Evolutionary conservation across 1,140 invertebrate species (phyloP), one percentile per base, ranked within the genome.

Genomic region (Bombus polaris): DNA sequence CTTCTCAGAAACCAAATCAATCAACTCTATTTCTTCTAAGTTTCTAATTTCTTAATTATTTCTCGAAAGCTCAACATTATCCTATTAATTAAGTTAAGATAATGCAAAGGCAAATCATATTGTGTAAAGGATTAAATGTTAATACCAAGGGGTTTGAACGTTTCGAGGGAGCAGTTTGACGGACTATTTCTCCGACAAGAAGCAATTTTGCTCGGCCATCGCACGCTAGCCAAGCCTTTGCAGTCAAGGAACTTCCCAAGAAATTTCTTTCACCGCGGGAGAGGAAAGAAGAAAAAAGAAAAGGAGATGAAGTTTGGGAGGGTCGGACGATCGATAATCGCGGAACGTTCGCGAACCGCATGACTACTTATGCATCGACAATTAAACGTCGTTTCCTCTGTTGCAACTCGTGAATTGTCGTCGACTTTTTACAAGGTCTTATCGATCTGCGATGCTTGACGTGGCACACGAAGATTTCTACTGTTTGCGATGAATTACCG

Each of bases 391-490:
- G 13, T 37, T 76, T 76, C 32, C 12, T 42, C n/a, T 66, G 28
- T 37, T 15, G 42, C 72, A 39, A 9, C 12, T 57, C 53, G 25
- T 10, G 12, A 73, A 70, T 81, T 81, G 47, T 73, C 53, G n/a
- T 42, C 47, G 42, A 83, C 42, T 66, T 76, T 32, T 65, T 13
- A 39, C 65, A 68, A 84, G 82, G 75, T 71, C 66, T 70, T 71
- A 84, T 84, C 37, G 82, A 84, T 84, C 37, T 47, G 15, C 10
- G 32, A 71, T 39, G 32, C 37, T 3, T 25, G 2, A 1, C 47
- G 75, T 76, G 65, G 37, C 47, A n/a, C 9, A 39, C 32, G 18
- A 68, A 78, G 65, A 39, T 47, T 28, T 39, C 12, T n/a, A 59
- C 12, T 35, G 18, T 44, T 65, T 42, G 28, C n/a, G 25, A 22